Conservation (phyloP, 1,140 invertebrate genomes). For the Pogonomyrmex barbatus region DNA sequence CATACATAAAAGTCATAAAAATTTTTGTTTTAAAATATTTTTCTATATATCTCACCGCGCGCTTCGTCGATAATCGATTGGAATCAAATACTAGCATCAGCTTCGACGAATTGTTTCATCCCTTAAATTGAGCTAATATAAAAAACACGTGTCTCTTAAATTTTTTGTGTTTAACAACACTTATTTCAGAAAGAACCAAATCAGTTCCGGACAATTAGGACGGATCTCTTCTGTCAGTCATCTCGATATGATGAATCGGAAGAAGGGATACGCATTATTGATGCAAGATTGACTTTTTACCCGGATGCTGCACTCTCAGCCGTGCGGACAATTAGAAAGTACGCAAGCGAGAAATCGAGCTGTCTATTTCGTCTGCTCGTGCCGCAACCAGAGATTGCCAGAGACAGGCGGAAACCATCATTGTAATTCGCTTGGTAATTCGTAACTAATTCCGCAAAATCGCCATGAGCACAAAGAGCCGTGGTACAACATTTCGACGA, state of each 20-base stretch:
- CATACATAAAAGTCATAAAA: too few species aligned
- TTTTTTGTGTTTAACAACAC: too few species aligned
- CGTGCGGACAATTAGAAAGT: constrained; percentile 26
- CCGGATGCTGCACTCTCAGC: background rate
- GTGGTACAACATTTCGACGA: constrained; percentile 2
- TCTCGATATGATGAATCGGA: background rate
- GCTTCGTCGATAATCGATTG: too few species aligned
- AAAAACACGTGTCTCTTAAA: too few species aligned
- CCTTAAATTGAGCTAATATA: too few species aligned
- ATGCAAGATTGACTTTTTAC: background rate
- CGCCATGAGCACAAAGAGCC: constrained; percentile 40
- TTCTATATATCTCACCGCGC: too few species aligned
- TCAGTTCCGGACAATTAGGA: too few species aligned
- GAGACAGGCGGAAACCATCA: constrained; percentile 44
- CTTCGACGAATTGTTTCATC: too few species aligned
- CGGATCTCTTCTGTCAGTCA: background rate
- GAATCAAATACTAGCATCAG: too few species aligned
- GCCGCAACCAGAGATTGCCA: constrained; percentile 25
- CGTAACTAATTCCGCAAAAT: constrained; percentile 71
- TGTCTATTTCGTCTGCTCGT: constrained; percentile 24
- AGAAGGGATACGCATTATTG: background rate
- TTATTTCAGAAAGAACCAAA: too few species aligned
- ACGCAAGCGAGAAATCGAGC: constrained; percentile 36
- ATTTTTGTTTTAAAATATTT: too few species aligned
- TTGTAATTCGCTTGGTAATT: constrained; percentile 76